Evolutionary conservation across 2,113 vertebrate species (phyloP).

Genomic region (Benitochromis conjunctus): DNA sequence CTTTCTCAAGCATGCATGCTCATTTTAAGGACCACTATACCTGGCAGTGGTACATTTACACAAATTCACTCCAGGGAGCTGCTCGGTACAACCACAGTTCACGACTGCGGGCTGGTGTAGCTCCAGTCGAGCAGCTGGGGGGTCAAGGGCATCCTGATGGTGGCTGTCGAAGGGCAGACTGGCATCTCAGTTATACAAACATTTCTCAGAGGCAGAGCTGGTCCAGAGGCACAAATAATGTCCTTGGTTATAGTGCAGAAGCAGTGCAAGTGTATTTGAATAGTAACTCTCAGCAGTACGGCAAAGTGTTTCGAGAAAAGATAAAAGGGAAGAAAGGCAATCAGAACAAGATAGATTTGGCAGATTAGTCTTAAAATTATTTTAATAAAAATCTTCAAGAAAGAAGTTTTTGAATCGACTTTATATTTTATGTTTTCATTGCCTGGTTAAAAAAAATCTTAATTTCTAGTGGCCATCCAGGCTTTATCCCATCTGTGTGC

Average conservation of each 20-base stretch:
- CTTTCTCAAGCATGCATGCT: background rate
- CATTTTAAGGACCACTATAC: background rate
- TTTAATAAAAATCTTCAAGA: background rate
- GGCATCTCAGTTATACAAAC: constrained; percentile 32
- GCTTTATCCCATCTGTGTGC: background rate
- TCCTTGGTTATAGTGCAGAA: background rate
- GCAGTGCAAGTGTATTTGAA: background rate
- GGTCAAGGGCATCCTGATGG: constrained; percentile 40
- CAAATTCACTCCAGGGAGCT: constrained; percentile 16
- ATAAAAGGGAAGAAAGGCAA: background rate
- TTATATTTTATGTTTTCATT: background rate
- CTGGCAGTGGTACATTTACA: background rate
- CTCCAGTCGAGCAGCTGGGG: constrained; percentile 5
- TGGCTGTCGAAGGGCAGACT: background rate
- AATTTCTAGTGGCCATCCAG: background rate
- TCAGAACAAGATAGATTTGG: background rate
- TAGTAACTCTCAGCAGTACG: background rate
- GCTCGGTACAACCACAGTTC: background rate
- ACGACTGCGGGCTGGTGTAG: background rate
- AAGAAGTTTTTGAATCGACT: background rate
- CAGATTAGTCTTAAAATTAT: background rate
- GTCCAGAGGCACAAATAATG: background rate
- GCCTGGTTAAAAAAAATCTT: no score
- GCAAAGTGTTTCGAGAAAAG: background rate
- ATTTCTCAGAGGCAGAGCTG: background rate